Evolutionary conservation across 2,797 vertebrate genomes (phyloP), one percentile per base, ranked within the genome.

Genomic region (Pipistrellus pygmaeus): DNA sequence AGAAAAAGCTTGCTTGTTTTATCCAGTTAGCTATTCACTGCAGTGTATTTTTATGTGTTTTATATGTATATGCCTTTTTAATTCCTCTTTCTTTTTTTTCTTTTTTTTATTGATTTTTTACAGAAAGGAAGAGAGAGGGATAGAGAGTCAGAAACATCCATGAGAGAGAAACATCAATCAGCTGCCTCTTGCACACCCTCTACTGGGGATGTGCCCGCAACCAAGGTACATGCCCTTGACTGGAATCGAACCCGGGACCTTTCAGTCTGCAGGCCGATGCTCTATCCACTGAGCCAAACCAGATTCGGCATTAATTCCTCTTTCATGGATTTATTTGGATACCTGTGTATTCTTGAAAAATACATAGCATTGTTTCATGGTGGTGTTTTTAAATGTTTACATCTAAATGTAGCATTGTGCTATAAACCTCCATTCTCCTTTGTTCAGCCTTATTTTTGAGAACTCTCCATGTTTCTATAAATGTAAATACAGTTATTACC

Each of bases 291-390:
- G 48, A 51, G 48, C 48, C 48, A 51, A 51, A 51, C 48, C 14
- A 4, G 48, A 15, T 15, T 51, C 4, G 48, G 48, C 48, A 14
- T 12, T 78, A 5, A 77, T 81, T 66, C 48, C 9, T 73, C 11
- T 80, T 85, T 51, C 25, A 6, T 73, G 72, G 66, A 23, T 80
- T 91, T 81, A 46, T 78, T 73, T 90, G 57, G 44, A 73, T 46
- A 51, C 20, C 10, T 78, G 15, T 71, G 41, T 86, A 53, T 92
- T 93, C 48, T 92, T 95, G 20, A 57, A 93, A 93, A 92, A 69
- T n/a, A 92, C 38, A 13, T 27, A 46, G 46, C 6, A 10, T 89
- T 95, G 66, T 85, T 66, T 91, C 21, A 41, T 88, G 14, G n/a
- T 30, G 38, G 13, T 41, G 8, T 57, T 76, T 83, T 10, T 17